Percentiles rank a stretch among this genome's conserved stretches.
phyloP scores from a whole-genome alignment of 1,140 invertebrate species.

The Megalopta genalis region DNA sequence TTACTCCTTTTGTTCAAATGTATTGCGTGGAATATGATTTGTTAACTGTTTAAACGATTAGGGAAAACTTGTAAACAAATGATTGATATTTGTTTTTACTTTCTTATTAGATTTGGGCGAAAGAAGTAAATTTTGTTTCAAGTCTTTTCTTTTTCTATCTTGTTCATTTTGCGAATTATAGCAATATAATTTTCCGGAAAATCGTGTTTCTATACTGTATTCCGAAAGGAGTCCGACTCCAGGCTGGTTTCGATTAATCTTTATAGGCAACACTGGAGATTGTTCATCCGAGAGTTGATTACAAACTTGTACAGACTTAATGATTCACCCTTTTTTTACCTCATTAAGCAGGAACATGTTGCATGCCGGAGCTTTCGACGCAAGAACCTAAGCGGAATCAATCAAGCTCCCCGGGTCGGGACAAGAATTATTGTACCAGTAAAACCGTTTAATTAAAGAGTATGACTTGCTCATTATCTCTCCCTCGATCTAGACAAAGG shows the following conservation, averaged over 20 bases:
- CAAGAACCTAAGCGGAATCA: not conserved
- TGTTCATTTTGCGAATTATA: too few species aligned
- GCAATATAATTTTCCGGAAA: too few species aligned
- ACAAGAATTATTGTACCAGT: not conserved
- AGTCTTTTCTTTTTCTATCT: too few species aligned
- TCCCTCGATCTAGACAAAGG: not conserved
- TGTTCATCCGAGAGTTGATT: not conserved
- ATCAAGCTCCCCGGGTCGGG: not conserved
- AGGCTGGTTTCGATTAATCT: not conserved
- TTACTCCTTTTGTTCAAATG: too few species aligned
- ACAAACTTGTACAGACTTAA: not conserved
- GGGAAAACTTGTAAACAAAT: too few species aligned
- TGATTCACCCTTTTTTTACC: not conserved
- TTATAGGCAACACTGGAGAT: not conserved
- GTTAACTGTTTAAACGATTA: too few species aligned
- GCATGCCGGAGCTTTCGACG: not conserved
- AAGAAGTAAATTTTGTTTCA: too few species aligned
- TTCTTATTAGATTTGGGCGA: too few species aligned
- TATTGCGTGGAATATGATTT: too few species aligned
- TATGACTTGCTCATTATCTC: not conserved
- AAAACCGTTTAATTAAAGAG: constrained; percentile 1
- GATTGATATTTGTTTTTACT: too few species aligned
- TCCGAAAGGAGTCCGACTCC: too few species aligned
- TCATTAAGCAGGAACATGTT: not conserved
- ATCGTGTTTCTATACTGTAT: too few species aligned